phyloP scores from a whole-genome alignment of 2,888 invertebrate genomes.

The Gymnocheta viridis region DNA sequence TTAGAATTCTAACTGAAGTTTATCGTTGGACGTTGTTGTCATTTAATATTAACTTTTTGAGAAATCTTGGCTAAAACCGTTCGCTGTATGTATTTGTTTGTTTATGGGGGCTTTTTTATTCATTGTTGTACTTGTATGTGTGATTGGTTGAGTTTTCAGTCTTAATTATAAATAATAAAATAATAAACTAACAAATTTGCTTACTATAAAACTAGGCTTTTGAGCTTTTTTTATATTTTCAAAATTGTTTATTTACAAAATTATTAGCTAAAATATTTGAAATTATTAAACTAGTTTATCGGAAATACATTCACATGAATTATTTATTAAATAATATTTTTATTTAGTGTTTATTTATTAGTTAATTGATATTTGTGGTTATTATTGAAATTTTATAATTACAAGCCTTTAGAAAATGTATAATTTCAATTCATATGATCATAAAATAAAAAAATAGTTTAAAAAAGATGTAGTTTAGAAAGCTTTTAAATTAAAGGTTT shows the following conservation, averaged over 20 bases:
- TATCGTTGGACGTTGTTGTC: conserved; percentile 21
- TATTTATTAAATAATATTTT: conserved; percentile 14
- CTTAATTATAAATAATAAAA: conserved; percentile 3
- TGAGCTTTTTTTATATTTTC: background rate
- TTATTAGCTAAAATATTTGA: conserved; percentile 12
- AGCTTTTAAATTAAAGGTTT: background rate
- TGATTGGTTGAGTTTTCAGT: background rate
- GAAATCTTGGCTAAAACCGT: conserved; percentile 47
- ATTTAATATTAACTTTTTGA: conserved; percentile 44
- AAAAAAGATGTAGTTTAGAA: background rate
- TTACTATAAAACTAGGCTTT: conserved; percentile 17
- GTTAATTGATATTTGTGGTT: conserved; percentile 12
- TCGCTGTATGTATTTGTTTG: conserved; percentile 21
- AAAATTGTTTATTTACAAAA: conserved; percentile 2
- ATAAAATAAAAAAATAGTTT: background rate
- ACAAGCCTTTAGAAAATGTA: background rate
- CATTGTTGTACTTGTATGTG: background rate
- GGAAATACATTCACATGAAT: background rate
- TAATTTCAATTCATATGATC: background rate
- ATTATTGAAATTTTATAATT: conserved; percentile 21
- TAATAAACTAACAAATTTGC: conserved; percentile 33
- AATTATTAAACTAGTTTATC: conserved; percentile 35
- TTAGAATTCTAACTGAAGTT: conserved; percentile 66
- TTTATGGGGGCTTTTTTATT: background rate
- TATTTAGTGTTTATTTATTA: conserved; percentile 7